Evolutionary conservation across 1,140 invertebrate species (phyloP).

Genomic region (Trinorchestia longiramus): DNA sequence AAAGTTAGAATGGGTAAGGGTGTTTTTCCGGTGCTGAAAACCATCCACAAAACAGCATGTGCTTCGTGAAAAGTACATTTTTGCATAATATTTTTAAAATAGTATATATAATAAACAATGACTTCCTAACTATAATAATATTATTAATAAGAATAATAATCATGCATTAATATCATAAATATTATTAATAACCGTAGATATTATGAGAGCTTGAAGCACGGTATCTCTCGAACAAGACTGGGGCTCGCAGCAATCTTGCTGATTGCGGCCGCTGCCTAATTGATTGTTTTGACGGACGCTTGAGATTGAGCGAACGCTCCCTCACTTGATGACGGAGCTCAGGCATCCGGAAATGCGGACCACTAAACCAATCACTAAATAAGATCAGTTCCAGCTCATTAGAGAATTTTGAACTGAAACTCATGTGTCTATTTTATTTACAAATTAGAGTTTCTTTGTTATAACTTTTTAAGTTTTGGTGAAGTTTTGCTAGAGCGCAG

Average conservation of each 20-base stretch:
- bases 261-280: slow-evolving; percentile 12
- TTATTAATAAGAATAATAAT: too few species aligned
- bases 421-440: background rate
- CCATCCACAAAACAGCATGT: too few species aligned
- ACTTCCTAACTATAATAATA: too few species aligned
- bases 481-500: too few species aligned
- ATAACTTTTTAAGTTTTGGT: too few species aligned
- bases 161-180: too few species aligned
- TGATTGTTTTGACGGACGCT: slow-evolving; percentile 41
- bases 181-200: background rate
- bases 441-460: too few species aligned
- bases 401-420: background rate
- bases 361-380: background rate
- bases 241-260: background rate
- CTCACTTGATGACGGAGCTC: background rate
- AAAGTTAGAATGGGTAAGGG: too few species aligned
- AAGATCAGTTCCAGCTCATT: background rate
- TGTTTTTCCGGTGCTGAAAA: too few species aligned
- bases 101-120: too few species aligned
- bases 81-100: too few species aligned
- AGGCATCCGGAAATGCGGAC: background rate
- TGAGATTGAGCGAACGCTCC: slow-evolving; percentile 16
- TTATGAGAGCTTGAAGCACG: background rate
- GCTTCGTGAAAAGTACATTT: too few species aligned
- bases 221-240: background rate